These are phyloP conservation scores for Poliocrania exsul DNA, from an alignment of 2,797 vertebrate genomes.

Conservation along the genomic window DNA sequence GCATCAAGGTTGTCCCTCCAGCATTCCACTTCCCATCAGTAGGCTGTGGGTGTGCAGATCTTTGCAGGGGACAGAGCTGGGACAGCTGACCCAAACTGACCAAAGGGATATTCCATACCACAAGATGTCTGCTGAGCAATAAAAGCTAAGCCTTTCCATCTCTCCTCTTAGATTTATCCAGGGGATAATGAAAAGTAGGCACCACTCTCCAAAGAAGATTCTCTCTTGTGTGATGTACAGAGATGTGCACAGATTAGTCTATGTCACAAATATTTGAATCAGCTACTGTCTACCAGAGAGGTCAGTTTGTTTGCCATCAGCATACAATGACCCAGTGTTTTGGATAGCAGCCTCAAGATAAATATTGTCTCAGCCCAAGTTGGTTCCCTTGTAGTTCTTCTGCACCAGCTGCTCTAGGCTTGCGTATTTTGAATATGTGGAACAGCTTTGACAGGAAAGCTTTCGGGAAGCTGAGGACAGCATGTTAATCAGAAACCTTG, in stretches of 20 bases:
- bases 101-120: not conserved
- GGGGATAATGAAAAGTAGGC: not conserved
- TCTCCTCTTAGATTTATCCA: not conserved
- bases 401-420: not conserved
- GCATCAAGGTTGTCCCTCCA: not conserved
- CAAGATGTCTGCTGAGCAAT: not conserved
- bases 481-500: not conserved
- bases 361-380: not conserved
- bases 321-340: not conserved
- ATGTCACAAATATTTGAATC: not conserved
- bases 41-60: not conserved
- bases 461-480: not conserved
- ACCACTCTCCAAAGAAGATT: not conserved
- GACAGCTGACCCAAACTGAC: not conserved
- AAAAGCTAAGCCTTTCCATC: not conserved
- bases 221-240: not conserved
- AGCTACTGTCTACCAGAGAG: not conserved
- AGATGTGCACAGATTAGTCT: not conserved
- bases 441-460: not conserved
- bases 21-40: too few species aligned
- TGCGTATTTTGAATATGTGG: not conserved
- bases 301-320: slow-evolving; percentile 29
- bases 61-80: not conserved
- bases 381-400: not conserved
- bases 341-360: not conserved